These are phyloP conservation scores for Pandemis cinnamomeana DNA, from an alignment of 2,888 invertebrate genomes.

Conservation along the genomic window DNA sequence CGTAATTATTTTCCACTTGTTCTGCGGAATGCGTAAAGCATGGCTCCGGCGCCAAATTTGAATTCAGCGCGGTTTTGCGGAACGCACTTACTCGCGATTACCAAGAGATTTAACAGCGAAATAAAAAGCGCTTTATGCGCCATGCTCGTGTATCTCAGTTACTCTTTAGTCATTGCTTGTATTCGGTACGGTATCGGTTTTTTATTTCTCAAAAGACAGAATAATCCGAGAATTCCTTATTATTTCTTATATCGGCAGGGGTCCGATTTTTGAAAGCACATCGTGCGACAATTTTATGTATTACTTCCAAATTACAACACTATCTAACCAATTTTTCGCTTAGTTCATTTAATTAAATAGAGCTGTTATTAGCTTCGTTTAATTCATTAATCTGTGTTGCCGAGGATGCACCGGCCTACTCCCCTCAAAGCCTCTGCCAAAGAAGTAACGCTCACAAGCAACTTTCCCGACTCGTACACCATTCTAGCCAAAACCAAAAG, in stretches of 20 bases:
- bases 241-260: no score
- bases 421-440: no score
- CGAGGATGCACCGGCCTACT: no score
- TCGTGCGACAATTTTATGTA: no score
- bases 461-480: no score
- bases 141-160: neutral
- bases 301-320: no score
- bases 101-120: neutral
- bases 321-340: no score
- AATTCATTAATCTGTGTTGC: no score
- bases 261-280: no score
- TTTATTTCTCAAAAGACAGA: neutral
- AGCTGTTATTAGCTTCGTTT: no score
- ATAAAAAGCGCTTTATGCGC: neutral
- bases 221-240: neutral
- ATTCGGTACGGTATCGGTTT: neutral
- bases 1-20: conserved; percentile 11
- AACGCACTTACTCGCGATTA: conserved; percentile 10
- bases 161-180: neutral
- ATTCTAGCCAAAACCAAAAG: neutral
- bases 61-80: conserved; percentile 4
- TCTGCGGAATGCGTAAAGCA: conserved; percentile 6
- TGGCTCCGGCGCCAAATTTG: neutral
- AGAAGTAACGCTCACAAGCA: no score
- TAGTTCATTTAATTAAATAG: no score